Evolutionary conservation across 2,113 vertebrate species (phyloP), one percentile per base, ranked within the genome.

Genomic region (Hemiprocne comata): DNA sequence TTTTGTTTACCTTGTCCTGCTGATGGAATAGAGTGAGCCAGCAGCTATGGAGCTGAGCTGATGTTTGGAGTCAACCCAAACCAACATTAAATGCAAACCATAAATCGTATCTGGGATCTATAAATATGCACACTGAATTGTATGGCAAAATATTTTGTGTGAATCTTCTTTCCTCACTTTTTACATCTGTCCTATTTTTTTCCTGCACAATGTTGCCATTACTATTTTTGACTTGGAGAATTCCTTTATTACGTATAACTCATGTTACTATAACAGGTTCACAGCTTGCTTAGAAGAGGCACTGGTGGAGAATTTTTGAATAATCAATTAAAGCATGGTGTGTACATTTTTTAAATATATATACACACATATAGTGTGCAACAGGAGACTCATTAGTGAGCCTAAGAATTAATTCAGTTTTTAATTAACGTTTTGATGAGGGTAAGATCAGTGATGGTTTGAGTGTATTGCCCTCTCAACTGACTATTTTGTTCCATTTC

Each of bases 141-240:
- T 36, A 44, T 1, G 28, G 53, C 74, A 64, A 60, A 70, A 48
- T 5, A 48, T 17, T 48, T 57, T 78, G 17, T 38, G 36, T 76
- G 19, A 64, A 46, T 70, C 4, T 53, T 65, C 61, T 93, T 92
- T 48, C 31, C 60, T 90, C 9, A 13, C 33, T 48, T 87, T 53
- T 71, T 58, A 42, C 7, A 31, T 53, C 23, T 26, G 31, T 31
- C 8, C 3, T 69, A 11, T 38, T 85, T 84, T 85, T 13, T 25
- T 53, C 44, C n/a, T 53, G 23, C 57, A 54, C 1, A 0, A 23
- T 54, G 25, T 77, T 66, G 11, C 7, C 55, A 73, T 64, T 58
- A 48, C 13, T 64, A 25, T 92, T 92, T 95, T 89, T 79, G 81
- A 58, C 70, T 93, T 71, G 26, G 55, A 95, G 38, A 96, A 72